Percentiles rank a stretch among this genome's conserved stretches.
phyloP scores from a whole-genome alignment of 2,113 vertebrate species.

The Aldabrachelys gigantea region DNA sequence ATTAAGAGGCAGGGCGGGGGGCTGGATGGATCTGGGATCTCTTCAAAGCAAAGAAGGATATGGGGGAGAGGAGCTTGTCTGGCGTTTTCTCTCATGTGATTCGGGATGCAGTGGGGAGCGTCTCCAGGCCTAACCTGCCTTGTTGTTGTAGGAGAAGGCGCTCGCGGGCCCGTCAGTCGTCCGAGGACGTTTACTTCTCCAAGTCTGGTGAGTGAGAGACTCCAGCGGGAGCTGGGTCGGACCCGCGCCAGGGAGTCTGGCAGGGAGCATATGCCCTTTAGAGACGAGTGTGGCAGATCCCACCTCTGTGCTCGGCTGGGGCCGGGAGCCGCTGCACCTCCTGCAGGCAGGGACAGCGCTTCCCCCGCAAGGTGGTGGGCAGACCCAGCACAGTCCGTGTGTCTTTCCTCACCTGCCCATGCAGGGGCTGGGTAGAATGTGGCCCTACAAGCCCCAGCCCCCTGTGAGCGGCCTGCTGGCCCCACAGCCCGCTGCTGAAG shows the following conservation, averaged over 20 bases:
- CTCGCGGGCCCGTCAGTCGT: slow-evolving; percentile 83
- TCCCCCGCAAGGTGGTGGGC: no score
- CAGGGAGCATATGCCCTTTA: neutral
- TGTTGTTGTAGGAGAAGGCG: slow-evolving; percentile 80
- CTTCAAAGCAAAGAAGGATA: neutral
- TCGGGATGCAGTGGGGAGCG: neutral
- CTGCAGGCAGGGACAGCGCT: no score
- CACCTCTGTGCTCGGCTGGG: neutral
- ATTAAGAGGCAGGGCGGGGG: neutral
- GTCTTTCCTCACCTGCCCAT: neutral
- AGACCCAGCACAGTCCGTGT: neutral
- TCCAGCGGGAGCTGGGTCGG: neutral
- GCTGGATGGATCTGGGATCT: neutral
- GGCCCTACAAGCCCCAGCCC: neutral
- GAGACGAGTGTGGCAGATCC: neutral
- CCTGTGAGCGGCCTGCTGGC: neutral
- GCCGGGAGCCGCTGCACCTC: no score
- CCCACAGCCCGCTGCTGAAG: neutral
- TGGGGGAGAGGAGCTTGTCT: neutral
- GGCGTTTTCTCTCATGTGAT: neutral
- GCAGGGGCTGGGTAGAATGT: neutral
- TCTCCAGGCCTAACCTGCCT: neutral
- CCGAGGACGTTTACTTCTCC: slow-evolving; percentile 93
- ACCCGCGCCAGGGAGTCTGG: accelerated
- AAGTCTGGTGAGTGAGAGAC: slow-evolving; percentile 85